A percentile compares a stretch with the other conserved stretches of the same genome.
Evolutionary conservation across 2,113 vertebrate genomes (phyloP).

Genomic region (Bos indicus): DNA sequence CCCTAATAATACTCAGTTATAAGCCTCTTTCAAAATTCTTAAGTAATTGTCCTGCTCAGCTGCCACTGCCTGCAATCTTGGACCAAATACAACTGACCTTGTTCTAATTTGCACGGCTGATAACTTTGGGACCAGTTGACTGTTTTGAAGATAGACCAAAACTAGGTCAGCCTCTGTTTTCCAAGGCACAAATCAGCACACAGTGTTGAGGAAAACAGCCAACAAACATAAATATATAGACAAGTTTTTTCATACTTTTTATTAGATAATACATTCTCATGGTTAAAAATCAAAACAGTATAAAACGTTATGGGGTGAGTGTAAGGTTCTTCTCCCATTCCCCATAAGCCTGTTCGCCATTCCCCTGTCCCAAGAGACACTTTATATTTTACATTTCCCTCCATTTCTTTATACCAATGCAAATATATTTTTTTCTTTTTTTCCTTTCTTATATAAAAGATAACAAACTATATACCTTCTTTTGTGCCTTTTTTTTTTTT

Average conservation of each 20-base stretch:
- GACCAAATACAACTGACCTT: neutral
- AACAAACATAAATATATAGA: neutral
- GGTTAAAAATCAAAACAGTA: conserved; percentile 1
- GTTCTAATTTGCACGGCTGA: neutral
- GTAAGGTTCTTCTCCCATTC: neutral
- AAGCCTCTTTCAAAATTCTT: conserved; percentile 9
- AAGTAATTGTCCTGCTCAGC: neutral
- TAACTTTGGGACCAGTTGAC: neutral
- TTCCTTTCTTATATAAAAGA: neutral
- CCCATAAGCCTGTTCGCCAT: neutral
- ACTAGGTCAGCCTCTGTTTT: conserved; percentile 15
- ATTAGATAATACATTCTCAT: neutral
- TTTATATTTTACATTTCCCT: neutral
- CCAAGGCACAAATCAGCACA: neutral
- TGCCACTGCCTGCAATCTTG: neutral
- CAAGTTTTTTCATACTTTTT: neutral
- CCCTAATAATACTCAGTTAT: neutral
- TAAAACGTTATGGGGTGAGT: neutral
- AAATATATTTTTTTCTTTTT: neutral
- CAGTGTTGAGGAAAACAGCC: neutral
- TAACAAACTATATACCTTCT: neutral
- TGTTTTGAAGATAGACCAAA: conserved; percentile 6
- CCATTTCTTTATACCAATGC: neutral
- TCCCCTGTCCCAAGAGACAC: neutral
- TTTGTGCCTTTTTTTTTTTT: neutral